These are phyloP conservation scores for Conomelus anceps DNA, from an alignment of 2,888 invertebrate genomes.

Conservation along the genomic window DNA sequence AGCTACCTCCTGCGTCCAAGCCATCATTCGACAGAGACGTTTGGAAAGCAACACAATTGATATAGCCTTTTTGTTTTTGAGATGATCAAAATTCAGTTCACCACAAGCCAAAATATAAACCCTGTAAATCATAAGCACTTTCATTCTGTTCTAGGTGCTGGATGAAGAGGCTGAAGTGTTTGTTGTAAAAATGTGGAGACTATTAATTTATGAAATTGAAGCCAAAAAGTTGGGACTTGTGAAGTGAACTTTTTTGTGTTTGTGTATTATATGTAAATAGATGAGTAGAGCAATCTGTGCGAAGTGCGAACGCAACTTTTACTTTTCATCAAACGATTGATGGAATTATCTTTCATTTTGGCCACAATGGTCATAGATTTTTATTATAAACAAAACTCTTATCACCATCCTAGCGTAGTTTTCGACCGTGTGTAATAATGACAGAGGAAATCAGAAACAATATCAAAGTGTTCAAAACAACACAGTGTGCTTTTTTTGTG, in stretches of 20 bases:
- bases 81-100: too few relatives aligned
- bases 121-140: neutral
- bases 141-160: constrained; percentile 65
- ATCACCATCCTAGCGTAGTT: neutral
- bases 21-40: too few relatives aligned
- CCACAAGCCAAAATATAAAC: too few relatives aligned
- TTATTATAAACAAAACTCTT: neutral
- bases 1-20: too few relatives aligned
- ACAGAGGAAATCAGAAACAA: neutral
- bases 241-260: neutral
- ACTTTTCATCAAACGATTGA: neutral
- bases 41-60: too few relatives aligned
- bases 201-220: constrained; percentile 98
- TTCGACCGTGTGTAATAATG: neutral
- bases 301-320: neutral
- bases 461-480: neutral
- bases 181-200: constrained; percentile 99
- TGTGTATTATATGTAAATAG: neutral
- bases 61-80: too few relatives aligned
- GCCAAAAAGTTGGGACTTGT: constrained; percentile 88
- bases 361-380: constrained; percentile 1
- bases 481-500: neutral
- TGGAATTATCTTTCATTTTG: constrained; percentile 1
- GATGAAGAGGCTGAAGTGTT: constrained; percentile 99
- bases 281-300: neutral